phyloP scores from a whole-genome alignment of 2,797 vertebrate species.

The Ambastaia sidthimunki region DNA sequence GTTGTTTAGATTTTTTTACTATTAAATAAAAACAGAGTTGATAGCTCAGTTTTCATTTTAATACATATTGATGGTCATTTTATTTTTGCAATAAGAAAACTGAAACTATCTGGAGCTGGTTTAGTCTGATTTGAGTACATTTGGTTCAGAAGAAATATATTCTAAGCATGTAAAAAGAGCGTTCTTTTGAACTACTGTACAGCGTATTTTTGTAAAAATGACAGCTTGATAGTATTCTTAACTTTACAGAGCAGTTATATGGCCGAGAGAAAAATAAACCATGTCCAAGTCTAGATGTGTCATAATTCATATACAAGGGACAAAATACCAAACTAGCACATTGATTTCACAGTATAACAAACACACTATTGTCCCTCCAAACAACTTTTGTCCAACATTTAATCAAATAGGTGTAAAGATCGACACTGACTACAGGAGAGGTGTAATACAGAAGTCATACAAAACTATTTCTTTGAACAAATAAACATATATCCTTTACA shows the following conservation, averaged over 20 bases:
- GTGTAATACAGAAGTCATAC: slow-evolving; percentile 92
- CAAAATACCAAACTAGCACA: slow-evolving; percentile 17
- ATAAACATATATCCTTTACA: slow-evolving; percentile 73
- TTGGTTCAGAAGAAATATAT: slow-evolving; percentile 1
- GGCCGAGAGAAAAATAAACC: not conserved
- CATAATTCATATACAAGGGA: not conserved
- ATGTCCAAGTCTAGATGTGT: not conserved
- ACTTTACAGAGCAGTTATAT: not conserved
- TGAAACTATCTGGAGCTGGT: not conserved
- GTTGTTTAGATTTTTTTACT: slow-evolving; percentile 55
- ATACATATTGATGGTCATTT: not conserved
- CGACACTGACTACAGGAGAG: slow-evolving; percentile 87
- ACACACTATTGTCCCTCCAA: slow-evolving; percentile 65
- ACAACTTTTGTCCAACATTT: slow-evolving; percentile 90
- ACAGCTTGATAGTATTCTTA: not conserved
- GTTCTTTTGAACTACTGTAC: not conserved
- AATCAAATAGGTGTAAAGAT: slow-evolving; percentile 94
- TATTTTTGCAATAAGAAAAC: not conserved
- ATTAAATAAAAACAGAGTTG: slow-evolving; percentile 53
- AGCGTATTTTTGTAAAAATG: not conserved
- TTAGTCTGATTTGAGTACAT: not conserved
- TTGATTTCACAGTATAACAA: slow-evolving; percentile 50
- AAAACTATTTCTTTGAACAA: slow-evolving; percentile 81
- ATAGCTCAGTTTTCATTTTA: not conserved
- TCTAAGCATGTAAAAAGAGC: slow-evolving; percentile 13